Percentiles rank a stretch among this genome's conserved stretches.
Evolutionary conservation across 2,113 vertebrate species (phyloP).

Genomic region (Erythrolamprus reginae): DNA sequence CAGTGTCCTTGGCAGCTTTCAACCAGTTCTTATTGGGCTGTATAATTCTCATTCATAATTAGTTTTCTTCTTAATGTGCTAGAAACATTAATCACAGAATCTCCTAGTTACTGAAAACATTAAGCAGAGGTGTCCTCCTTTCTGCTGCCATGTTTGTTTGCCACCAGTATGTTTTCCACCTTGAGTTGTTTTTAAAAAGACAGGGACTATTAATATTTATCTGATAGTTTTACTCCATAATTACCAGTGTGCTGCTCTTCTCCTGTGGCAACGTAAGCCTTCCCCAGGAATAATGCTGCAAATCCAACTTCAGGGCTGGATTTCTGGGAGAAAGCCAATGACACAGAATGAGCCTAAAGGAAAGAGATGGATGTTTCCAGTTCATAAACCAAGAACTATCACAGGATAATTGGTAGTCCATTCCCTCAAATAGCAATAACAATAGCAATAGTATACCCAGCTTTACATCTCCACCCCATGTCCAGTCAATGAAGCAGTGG

Average conservation of each 20-base stretch:
- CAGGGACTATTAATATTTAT: background rate
- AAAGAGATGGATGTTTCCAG: background rate
- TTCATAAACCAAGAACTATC: background rate
- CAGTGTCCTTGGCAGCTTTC: background rate
- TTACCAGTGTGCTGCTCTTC: conserved; percentile 45
- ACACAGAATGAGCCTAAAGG: conserved; percentile 54
- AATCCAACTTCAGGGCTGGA: conserved; percentile 52
- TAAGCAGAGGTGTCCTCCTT: background rate
- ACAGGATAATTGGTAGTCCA: background rate
- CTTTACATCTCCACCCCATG: too few relatives aligned
- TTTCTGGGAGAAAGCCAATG: conserved; percentile 39
- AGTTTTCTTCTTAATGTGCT: background rate
- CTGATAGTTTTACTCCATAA: background rate
- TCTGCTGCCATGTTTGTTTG: background rate
- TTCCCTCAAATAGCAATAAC: background rate
- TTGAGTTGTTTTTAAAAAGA: background rate
- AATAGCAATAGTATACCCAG: too few relatives aligned
- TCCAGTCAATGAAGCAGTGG: too few relatives aligned
- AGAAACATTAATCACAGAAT: background rate
- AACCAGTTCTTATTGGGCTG: background rate
- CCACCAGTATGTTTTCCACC: too few relatives aligned
- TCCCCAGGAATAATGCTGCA: conserved; percentile 42
- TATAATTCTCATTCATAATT: background rate
- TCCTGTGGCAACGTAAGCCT: conserved; percentile 53
- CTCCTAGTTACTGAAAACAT: background rate